Evolutionary conservation across 1,140 invertebrate species (phyloP), one percentile per base, ranked within the genome.

Genomic region (Antheraea mylitta): DNA sequence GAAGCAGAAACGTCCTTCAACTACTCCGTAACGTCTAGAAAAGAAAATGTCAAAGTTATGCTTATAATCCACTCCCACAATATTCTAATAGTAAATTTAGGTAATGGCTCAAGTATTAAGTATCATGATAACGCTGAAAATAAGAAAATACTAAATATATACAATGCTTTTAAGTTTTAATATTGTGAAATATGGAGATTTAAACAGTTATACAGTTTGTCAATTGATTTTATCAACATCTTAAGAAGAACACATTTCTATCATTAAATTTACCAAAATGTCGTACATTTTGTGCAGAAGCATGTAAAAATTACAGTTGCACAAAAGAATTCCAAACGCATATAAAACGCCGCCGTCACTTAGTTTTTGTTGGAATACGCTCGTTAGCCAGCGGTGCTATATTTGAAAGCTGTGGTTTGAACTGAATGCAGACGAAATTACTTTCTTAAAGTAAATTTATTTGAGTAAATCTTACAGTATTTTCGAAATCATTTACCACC

Each of bases 1-100:
- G 91, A 98, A 98, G 73, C 97, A 97, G 82, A 98, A 98, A 74
- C 96, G 94, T 3, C 95, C 96, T 60, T 98, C 97, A 11, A 98
- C 95, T 0, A 97, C 96, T 0, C 97, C 97, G 87, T 98, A 98
- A 53, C 97, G 94, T 70, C 96, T 95, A 79, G 0, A 68, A 75
- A 73, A 10, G 48, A 61, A 22, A 22, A 13, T 36, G 4, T 30
- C 11, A 8, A 42, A 42, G 1, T 42, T 42, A 42, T 42, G 4
- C 4, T 30, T 30, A 30, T 30, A 30, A 30, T 30, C 1, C 22
- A 30, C 22, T 30, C 22, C 1, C 22, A 30, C 1, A 30, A 30
- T 30, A 30, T 30, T 30, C 22, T 30, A 30, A 9, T 42, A 42
- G 38, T 42, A 42, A 7, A 8, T 42, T 8, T 42, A 42, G 38